Evolutionary conservation across 92 coral and sea anemone species (phyloP).

Genomic region (Micromussa lordhowensis): DNA sequence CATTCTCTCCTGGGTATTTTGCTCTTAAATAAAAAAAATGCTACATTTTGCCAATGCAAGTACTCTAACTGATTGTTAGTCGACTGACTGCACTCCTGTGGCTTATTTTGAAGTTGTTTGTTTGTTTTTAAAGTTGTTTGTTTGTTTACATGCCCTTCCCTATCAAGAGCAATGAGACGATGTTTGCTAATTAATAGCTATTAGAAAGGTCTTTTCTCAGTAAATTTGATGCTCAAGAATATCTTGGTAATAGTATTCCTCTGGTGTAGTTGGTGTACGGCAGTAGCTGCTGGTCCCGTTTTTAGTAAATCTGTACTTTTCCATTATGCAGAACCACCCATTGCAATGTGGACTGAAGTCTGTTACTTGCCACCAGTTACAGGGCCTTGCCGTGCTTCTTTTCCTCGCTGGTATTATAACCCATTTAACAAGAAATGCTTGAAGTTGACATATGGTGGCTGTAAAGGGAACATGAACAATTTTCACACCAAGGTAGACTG

Average conservation of each 20-base stretch:
- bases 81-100: neutral
- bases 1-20: neutral
- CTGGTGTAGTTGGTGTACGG: neutral
- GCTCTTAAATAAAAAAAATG: neutral
- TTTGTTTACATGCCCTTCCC: neutral
- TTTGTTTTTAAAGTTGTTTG: too few relatives aligned
- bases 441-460: conserved; percentile 86
- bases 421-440: conserved; percentile 68
- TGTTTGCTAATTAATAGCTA: neutral
- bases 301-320: conserved; percentile 31
- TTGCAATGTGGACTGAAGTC: conserved; percentile 35
- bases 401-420: conserved; percentile 89
- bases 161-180: neutral
- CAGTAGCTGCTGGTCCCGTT: conserved; percentile 2
- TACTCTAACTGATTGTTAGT: neutral
- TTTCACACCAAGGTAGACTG: conserved; percentile 81
- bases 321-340: conserved; percentile 34
- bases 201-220: neutral
- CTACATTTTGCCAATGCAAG: neutral
- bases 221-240: neutral
- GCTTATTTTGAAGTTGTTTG: neutral
- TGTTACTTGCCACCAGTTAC: conserved; percentile 57
- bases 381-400: conserved; percentile 81
- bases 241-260: neutral
- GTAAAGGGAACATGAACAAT: conserved; percentile 88